These are phyloP conservation scores for Parascotia fuliginaria DNA, from an alignment of 2,888 invertebrate genomes.

Conservation along the genomic window DNA sequence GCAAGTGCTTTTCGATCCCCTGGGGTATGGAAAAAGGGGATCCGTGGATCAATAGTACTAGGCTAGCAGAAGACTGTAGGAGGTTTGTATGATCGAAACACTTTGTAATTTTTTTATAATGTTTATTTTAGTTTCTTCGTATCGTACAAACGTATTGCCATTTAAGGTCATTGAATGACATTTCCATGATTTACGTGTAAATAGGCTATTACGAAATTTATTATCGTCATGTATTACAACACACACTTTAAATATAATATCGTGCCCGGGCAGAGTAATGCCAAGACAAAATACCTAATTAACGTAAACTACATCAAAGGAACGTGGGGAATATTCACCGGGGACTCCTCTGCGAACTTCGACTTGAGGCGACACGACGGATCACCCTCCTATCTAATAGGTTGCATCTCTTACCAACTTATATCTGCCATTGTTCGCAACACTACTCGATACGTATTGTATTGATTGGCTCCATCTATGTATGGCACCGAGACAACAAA, in stretches of 20 bases:
- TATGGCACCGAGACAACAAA: neutral
- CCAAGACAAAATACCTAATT: constrained; percentile 52
- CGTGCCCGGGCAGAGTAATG: constrained; percentile 39
- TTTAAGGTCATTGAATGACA: too few relatives aligned
- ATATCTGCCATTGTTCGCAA: constrained; percentile 18
- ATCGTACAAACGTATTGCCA: too few relatives aligned
- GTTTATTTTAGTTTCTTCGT: too few relatives aligned
- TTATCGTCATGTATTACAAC: too few relatives aligned
- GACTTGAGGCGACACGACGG: constrained; percentile 56
- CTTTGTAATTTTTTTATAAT: too few relatives aligned
- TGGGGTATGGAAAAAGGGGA: too few relatives aligned
- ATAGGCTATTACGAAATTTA: too few relatives aligned
- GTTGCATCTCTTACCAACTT: constrained; percentile 43
- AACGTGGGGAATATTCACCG: constrained; percentile 45
- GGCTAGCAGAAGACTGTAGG: too few relatives aligned
- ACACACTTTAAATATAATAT: constrained; percentile 28
- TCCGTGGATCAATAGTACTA: too few relatives aligned
- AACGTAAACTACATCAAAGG: constrained; percentile 56
- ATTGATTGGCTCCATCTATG: neutral
- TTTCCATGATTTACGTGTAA: too few relatives aligned
- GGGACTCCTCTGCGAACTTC: constrained; percentile 67
- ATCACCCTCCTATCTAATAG: constrained; percentile 44
- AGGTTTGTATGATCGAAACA: too few relatives aligned
- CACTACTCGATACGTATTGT: constrained; percentile 13
- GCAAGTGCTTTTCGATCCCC: too few relatives aligned